A percentile compares a stretch with the other conserved stretches of the same genome.
Conservation (phyloP, 1,140 invertebrate species). For the Pemphigus obesinymphae region DNA sequence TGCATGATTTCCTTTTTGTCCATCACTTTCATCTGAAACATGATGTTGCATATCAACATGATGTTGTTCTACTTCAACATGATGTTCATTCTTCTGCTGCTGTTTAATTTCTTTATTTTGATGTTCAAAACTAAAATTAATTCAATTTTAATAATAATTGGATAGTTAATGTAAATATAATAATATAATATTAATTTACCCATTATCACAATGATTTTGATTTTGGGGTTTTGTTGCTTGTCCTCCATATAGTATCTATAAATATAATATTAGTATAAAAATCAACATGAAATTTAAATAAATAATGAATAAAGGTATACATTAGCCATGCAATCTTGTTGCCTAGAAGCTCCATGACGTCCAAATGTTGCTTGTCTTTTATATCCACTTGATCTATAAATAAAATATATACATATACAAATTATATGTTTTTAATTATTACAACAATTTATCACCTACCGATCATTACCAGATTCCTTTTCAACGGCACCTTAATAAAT, state of each 20-base stretch:
- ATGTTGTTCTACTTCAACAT: not conserved
- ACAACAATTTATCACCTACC: not conserved
- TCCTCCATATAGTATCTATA: conserved; percentile 29
- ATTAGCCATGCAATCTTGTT: conserved; percentile 38
- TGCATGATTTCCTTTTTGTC: not conserved
- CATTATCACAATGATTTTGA: not conserved
- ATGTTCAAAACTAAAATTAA: not conserved
- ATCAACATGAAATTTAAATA: not conserved
- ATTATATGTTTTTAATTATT: not conserved
- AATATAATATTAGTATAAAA: not conserved
- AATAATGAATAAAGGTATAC: not conserved
- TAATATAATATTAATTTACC: too few relatives aligned
- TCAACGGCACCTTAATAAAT: not conserved
- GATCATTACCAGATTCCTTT: not conserved
- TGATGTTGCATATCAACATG: not conserved
- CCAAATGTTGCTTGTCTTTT: conserved; percentile 34
- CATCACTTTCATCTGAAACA: not conserved
- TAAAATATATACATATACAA: not conserved
- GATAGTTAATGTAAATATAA: too few relatives aligned
- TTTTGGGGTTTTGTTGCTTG: not conserved
- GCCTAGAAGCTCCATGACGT: conserved; percentile 13
- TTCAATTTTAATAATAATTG: too few relatives aligned
- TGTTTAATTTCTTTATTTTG: not conserved
- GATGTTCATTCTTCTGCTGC: not conserved
- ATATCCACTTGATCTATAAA: conserved; percentile 25